These are phyloP conservation scores for Hecatera dysodea DNA, from an alignment of 2,888 invertebrate genomes.

Conservation along the genomic window DNA sequence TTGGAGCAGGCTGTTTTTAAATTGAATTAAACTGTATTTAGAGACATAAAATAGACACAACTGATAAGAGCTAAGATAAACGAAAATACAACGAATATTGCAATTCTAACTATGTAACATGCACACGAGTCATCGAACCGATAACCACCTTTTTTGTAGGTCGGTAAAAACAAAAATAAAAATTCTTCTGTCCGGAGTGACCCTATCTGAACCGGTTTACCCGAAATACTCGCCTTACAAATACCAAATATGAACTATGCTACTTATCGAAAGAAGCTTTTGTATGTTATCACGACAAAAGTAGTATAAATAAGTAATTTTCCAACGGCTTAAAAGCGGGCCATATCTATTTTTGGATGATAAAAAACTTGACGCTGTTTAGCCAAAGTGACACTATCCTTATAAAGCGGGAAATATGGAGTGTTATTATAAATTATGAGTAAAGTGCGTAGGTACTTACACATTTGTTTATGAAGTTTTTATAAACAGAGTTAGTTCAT, in stretches of 20 bases:
- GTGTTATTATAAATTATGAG: neutral
- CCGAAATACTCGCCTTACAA: neutral
- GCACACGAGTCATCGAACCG: neutral
- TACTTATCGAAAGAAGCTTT: neutral
- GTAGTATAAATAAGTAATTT: constrained; percentile 6
- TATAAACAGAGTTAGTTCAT: neutral
- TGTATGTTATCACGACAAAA: neutral
- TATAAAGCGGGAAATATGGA: neutral
- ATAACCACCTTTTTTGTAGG: neutral
- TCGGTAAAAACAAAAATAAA: neutral
- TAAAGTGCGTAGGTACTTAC: constrained; percentile 27
- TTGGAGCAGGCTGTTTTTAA: no score
- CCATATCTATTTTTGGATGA: constrained; percentile 50
- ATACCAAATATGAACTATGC: neutral
- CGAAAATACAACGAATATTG: neutral
- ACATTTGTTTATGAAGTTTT: neutral
- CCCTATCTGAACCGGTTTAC: constrained; percentile 11
- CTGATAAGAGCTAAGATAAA: neutral
- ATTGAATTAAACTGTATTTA: no score
- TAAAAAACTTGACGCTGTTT: constrained; percentile 32
- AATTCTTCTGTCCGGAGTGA: neutral
- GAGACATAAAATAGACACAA: neutral
- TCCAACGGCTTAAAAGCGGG: neutral
- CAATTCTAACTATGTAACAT: neutral
- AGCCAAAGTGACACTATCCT: neutral